phyloP scores from a whole-genome alignment of 2,888 invertebrate species.

The Ornithoptera priamus region DNA sequence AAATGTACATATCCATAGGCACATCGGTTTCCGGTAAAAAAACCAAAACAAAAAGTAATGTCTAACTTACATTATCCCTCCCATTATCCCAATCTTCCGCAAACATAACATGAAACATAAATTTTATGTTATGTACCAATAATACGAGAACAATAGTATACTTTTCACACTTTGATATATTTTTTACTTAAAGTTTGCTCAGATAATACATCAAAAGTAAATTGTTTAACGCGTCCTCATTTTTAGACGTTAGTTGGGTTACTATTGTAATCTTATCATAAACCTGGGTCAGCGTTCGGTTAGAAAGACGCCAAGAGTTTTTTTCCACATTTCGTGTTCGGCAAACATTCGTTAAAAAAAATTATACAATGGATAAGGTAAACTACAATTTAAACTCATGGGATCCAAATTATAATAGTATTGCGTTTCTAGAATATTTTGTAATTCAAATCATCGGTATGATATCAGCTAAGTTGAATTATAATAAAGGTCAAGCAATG shows the following conservation, averaged over 20 bases:
- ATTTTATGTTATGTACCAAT: too few relatives aligned
- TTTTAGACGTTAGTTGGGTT: background rate
- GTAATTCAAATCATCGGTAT: constrained; percentile 39
- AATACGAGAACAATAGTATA: too few relatives aligned
- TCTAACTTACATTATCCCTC: too few relatives aligned
- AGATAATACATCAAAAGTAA: background rate
- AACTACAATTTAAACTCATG: constrained; percentile 8
- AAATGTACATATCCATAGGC: too few relatives aligned
- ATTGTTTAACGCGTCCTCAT: background rate
- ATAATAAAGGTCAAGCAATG: constrained; percentile 49
- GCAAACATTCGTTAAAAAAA: background rate
- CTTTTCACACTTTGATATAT: too few relatives aligned
- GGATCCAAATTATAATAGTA: constrained; percentile 18
- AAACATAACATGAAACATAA: too few relatives aligned
- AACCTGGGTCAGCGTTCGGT: background rate
- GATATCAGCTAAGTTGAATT: constrained; percentile 42
- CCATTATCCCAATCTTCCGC: too few relatives aligned
- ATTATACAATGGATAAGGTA: background rate
- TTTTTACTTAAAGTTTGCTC: too few relatives aligned
- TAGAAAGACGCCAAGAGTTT: background rate
- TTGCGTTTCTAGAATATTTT: constrained; percentile 31
- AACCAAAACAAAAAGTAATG: too few relatives aligned
- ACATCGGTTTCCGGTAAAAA: too few relatives aligned
- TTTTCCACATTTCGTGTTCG: background rate
- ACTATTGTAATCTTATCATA: background rate